phyloP scores from a whole-genome alignment of 1,140 invertebrate species.

The Spodoptera litura region DNA sequence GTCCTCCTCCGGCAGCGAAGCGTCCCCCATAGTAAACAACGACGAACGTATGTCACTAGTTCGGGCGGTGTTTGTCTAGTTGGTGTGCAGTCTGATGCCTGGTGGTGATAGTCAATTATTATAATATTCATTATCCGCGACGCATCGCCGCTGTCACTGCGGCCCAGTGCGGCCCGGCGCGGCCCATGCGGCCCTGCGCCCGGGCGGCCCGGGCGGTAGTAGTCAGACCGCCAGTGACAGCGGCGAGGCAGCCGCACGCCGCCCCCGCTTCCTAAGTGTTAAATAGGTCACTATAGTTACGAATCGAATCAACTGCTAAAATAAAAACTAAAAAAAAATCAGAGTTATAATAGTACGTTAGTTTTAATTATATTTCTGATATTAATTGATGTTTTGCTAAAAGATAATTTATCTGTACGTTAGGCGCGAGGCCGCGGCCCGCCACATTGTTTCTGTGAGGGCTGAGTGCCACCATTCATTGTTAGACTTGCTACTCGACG shows the following conservation, averaged over 20 bases:
- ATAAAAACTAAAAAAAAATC: slow-evolving; percentile 72
- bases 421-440: slow-evolving; percentile 61
- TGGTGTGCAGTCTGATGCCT: slow-evolving; percentile 57
- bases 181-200: neutral
- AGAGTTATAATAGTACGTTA: slow-evolving; percentile 85
- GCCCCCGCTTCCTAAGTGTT: slow-evolving; percentile 68
- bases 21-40: neutral
- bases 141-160: slow-evolving; percentile 50
- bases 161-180: slow-evolving; percentile 61
- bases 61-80: slow-evolving; percentile 28
- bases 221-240: slow-evolving; percentile 34
- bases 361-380: slow-evolving; percentile 86
- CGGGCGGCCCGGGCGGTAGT: slow-evolving; percentile 39
- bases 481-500: slow-evolving; percentile 36
- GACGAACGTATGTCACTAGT: slow-evolving; percentile 34
- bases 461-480: slow-evolving; percentile 46
- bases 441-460: slow-evolving; percentile 40
- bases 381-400: slow-evolving; percentile 85
- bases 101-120: slow-evolving; percentile 77
- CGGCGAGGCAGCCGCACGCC: slow-evolving; percentile 60
- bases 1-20: neutral
- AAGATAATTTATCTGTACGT: slow-evolving; percentile 84
- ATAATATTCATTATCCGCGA: slow-evolving; percentile 69
- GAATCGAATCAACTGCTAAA: slow-evolving; percentile 74
- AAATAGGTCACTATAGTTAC: slow-evolving; percentile 79